These are phyloP conservation scores for Enteromius treurensis DNA, from an alignment of 2,797 vertebrate genomes.

Conservation along the genomic window DNA sequence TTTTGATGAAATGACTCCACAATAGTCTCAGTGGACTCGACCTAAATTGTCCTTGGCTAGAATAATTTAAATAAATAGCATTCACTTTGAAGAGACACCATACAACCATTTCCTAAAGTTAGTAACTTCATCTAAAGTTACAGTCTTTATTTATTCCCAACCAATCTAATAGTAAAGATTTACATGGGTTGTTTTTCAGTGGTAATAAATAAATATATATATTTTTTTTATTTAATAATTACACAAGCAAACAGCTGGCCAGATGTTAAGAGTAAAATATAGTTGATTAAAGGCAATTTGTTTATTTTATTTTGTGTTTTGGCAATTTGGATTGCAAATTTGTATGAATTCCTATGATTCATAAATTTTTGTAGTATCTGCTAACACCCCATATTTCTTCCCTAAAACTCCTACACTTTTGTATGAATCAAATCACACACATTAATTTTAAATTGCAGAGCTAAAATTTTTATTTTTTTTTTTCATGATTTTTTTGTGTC, in stretches of 20 bases:
- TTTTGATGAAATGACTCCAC: constrained; percentile 49
- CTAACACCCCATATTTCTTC: background rate
- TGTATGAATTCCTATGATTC: background rate
- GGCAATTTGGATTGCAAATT: background rate
- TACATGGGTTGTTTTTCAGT: background rate
- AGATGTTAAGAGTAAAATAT: background rate
- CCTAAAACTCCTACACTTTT: background rate
- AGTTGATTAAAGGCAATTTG: background rate
- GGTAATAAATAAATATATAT: background rate
- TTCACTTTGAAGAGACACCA: constrained; percentile 56
- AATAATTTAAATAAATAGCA: constrained; percentile 69
- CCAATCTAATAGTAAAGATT: constrained; percentile 37
- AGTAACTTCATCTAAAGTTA: constrained; percentile 17
- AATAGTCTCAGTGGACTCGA: constrained; percentile 54
- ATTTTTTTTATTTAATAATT: background rate
- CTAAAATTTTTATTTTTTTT: background rate
- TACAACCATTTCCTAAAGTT: constrained; percentile 56
- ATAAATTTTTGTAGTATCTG: background rate
- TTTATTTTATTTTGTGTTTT: background rate
- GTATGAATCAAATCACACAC: background rate
- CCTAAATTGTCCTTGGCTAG: constrained; percentile 65
- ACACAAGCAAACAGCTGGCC: background rate
- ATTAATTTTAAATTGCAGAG: background rate
- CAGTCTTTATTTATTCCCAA: background rate
- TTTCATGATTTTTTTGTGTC: background rate